A percentile compares a stretch with the other conserved stretches of the same genome.
Conservation (phyloP, 1,140 invertebrate genomes). For the Carposina sasakii region DNA sequence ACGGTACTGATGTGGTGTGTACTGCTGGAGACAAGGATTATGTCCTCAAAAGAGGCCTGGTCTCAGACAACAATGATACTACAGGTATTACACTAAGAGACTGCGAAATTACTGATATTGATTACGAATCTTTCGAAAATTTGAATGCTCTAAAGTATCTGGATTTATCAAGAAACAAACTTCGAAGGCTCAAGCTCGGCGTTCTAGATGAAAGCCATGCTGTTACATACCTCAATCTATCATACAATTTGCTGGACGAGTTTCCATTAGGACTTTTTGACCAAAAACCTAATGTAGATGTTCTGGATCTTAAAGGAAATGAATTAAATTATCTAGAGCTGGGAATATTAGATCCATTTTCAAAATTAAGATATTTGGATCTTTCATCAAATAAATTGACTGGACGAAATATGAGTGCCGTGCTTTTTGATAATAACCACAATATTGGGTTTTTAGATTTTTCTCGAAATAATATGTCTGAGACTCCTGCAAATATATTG, state of each 20-base stretch:
- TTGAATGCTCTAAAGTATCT: conserved; percentile 33
- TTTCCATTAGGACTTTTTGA: conserved; percentile 45
- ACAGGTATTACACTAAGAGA: conserved; percentile 27
- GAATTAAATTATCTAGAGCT: conserved; percentile 28
- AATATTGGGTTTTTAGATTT: conserved; percentile 37
- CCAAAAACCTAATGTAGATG: conserved; percentile 31
- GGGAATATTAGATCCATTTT: conserved; percentile 45
- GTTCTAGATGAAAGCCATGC: conserved; percentile 31
- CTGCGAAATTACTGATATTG: conserved; percentile 40
- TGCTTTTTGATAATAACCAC: conserved; percentile 36
- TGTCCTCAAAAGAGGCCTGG: conserved; percentile 30
- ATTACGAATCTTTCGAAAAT: conserved; percentile 39
- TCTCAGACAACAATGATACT: conserved; percentile 42
- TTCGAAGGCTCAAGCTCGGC: conserved; percentile 35
- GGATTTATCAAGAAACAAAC: conserved; percentile 47
- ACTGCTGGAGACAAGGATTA: conserved; percentile 17
- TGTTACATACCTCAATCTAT: conserved; percentile 42
- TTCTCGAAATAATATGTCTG: conserved; percentile 49
- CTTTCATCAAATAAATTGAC: conserved; percentile 40
- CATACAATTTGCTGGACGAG: conserved; percentile 37
- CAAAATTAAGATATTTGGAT: conserved; percentile 38
- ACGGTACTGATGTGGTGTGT: too few relatives aligned
- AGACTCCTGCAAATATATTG: conserved; percentile 32
- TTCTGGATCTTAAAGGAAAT: conserved; percentile 46
- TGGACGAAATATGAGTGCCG: conserved; percentile 32